Evolutionary conservation across 2,797 vertebrate genomes (phyloP).

Genomic region (Carapus acus): DNA sequence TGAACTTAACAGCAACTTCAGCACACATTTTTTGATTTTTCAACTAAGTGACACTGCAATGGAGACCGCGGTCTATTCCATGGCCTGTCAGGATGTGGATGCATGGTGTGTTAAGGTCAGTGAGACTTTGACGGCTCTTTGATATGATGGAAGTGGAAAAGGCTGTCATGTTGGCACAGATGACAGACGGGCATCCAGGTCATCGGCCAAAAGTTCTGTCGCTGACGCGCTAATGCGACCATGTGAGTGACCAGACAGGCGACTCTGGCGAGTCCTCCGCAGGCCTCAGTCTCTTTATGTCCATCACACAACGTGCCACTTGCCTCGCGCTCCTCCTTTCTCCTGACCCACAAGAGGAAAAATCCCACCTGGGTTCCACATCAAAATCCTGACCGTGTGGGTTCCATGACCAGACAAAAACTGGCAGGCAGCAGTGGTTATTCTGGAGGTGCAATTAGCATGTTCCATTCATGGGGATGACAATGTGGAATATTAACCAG

Average conservation of each 20-base stretch:
- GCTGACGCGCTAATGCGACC: constrained; percentile 11
- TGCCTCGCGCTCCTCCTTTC: constrained; percentile 1
- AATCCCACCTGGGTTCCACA: not conserved
- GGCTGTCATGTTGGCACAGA: constrained; percentile 5
- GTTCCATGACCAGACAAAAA: not conserved
- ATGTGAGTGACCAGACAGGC: constrained; percentile 10
- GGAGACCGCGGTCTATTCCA: too few species aligned
- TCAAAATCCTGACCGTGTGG: not conserved
- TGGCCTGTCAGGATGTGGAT: not conserved
- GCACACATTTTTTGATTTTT: not conserved
- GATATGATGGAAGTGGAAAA: constrained; percentile 9
- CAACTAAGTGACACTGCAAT: not conserved
- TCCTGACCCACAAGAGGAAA: not conserved
- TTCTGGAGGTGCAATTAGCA: too few species aligned
- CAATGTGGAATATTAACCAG: too few species aligned
- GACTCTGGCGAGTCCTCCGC: constrained; percentile 1
- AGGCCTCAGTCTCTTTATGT: not conserved
- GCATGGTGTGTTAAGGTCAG: not conserved
- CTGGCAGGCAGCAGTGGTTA: not conserved
- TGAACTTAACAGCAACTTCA: too few species aligned
- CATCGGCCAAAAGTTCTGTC: constrained; percentile 1
- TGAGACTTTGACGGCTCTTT: constrained; percentile 1
- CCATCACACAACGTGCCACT: constrained; percentile 6
- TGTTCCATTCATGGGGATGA: too few species aligned
- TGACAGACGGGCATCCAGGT: constrained; percentile 2